These are phyloP conservation scores for Syrista parreyssii DNA, from an alignment of 2,888 invertebrate species.

Conservation along the genomic window DNA sequence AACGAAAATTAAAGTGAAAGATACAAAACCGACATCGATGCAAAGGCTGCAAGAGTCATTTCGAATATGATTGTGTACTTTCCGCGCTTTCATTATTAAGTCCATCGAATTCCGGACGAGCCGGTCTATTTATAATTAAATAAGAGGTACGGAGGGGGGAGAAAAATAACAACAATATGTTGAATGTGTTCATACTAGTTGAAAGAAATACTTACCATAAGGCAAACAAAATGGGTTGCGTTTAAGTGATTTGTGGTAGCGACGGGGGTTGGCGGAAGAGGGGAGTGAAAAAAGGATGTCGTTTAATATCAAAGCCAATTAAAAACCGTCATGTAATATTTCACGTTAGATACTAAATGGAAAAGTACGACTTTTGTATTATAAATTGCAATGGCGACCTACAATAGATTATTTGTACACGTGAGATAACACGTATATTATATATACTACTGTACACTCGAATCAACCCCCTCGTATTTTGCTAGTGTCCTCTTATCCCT, in stretches of 20 bases:
- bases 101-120: constrained; percentile 40
- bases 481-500: neutral
- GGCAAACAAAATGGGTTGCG: constrained; percentile 20
- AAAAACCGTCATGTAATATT: neutral
- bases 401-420: neutral
- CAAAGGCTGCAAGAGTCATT: neutral
- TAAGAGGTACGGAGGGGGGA: neutral
- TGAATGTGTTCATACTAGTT: constrained; percentile 53
- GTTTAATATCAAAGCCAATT: neutral
- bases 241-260: neutral
- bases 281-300: neutral
- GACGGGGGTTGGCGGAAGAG: neutral
- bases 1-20: neutral
- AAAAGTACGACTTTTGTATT: neutral
- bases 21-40: neutral
- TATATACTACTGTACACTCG: neutral
- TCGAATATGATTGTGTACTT: constrained; percentile 26
- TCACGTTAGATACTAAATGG: neutral
- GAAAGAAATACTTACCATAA: constrained; percentile 42
- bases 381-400: neutral
- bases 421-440: neutral
- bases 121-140: constrained; percentile 38
- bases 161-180: constrained; percentile 42
- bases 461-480: neutral
- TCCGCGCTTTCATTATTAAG: constrained; percentile 36